These are phyloP conservation scores for Xestobium rufovillosum DNA, from an alignment of 2,888 invertebrate genomes.

Conservation along the genomic window DNA sequence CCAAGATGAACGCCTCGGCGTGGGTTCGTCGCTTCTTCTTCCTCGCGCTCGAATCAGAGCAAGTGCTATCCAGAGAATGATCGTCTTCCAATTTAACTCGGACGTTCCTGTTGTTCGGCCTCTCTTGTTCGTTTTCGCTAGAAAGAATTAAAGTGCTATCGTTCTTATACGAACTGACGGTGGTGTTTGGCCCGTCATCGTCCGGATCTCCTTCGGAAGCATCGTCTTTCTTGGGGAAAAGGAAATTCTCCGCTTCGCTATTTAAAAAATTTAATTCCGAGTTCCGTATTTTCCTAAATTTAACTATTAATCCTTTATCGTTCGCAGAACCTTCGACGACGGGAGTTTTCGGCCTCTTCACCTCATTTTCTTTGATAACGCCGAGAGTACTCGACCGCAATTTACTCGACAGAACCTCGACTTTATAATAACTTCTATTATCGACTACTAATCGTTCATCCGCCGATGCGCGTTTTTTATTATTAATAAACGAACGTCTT, in stretches of 20 bases:
- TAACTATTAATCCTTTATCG: constrained; percentile 48
- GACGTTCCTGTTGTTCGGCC: constrained; percentile 21
- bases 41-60: constrained; percentile 28
- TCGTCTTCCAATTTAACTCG: constrained; percentile 32
- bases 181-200: constrained; percentile 44
- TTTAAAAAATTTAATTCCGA: constrained; percentile 69
- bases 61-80: constrained; percentile 35
- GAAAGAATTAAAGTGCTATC: constrained; percentile 2
- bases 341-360: constrained; percentile 23
- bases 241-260: constrained; percentile 80
- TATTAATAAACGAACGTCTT: constrained; percentile 34
- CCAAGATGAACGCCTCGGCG: constrained; percentile 50
- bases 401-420: constrained; percentile 63
- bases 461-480: constrained; percentile 38
- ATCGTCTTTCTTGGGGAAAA: constrained; percentile 68
- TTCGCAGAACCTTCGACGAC: constrained; percentile 31
- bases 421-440: constrained; percentile 57
- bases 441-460: constrained; percentile 50
- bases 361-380: constrained; percentile 6
- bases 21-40: constrained; percentile 47
- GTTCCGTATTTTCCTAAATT: constrained; percentile 65
- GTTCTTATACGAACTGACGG: constrained; percentile 16
- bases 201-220: constrained; percentile 50
- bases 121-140: constrained; percentile 27
- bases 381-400: constrained; percentile 49